Evolutionary conservation across 2,797 vertebrate species (phyloP), one percentile per base, ranked within the genome.

Genomic region (Lacerta agilis): DNA sequence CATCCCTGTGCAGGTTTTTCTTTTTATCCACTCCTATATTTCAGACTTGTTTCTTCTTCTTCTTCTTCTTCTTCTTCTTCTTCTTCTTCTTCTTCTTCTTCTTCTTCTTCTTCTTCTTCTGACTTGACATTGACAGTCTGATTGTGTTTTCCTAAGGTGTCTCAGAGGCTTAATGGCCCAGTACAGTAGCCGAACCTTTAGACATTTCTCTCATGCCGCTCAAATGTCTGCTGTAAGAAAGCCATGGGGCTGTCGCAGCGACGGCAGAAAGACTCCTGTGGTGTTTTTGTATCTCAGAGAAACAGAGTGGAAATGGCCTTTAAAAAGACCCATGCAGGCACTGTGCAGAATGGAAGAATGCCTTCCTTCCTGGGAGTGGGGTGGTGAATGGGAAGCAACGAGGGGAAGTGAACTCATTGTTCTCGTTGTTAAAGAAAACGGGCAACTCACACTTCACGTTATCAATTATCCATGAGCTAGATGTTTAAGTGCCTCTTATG

Each of bases 1-100:
- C 84, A 88, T 79, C 92, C 85, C 88, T 91, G 83, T 84, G 83
- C 38, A 94, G 85, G 72, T 77, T 94, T 93, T 90, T 87, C 86
- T 92, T 95, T 95, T 93, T 93, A 95, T 94, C 83, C 4, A 55
- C 81, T 90, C 87, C 89, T 91, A n/a, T 89, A 94, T 95, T 95
- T 97, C 92, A 95, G 93, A 92, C n/a, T 45, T 86, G 89, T 95
- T 96, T 93, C 88, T 61, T 49, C 49, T 49, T 72, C 33, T 33
- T 33, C 33, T 33, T 33, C 33, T n/a, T n/a, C n/a, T n/a, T n/a
- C n/a, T n/a, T n/a, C n/a, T n/a, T n/a, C n/a, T n/a, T n/a, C 33
- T 33, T 33, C 33, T 33, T 33, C 33, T n/a, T n/a, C n/a, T n/a
- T n/a, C n/a, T n/a, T n/a, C n/a, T n/a, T n/a, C n/a, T n/a, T n/a